phyloP scores from a whole-genome alignment of 2,113 vertebrate species.

The Podilymbus podiceps region DNA sequence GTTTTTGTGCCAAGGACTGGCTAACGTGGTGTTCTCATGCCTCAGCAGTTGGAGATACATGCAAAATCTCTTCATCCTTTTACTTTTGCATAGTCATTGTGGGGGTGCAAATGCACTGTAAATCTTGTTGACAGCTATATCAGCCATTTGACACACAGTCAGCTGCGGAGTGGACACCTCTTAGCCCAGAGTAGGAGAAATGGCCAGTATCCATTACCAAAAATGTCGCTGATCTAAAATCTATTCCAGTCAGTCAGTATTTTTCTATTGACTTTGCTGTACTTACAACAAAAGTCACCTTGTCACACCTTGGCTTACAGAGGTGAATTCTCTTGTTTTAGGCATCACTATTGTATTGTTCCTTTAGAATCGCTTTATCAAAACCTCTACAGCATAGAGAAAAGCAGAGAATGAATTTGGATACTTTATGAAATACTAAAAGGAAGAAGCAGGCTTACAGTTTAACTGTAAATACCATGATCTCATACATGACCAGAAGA shows the following conservation, averaged over 20 bases:
- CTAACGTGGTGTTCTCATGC: neutral
- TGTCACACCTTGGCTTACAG: too few relatives aligned
- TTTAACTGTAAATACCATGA: neutral
- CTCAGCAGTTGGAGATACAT: neutral
- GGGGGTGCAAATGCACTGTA: neutral
- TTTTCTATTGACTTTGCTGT: neutral
- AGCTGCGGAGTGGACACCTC: neutral
- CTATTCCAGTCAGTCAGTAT: fast-evolving
- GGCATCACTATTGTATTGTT: neutral
- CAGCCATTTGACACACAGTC: neutral
- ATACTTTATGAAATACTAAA: neutral
- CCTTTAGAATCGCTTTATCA: neutral
- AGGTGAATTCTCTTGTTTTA: neutral
- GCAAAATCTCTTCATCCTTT: neutral
- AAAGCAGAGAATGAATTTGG: neutral
- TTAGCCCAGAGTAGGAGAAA: neutral
- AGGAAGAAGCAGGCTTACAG: neutral
- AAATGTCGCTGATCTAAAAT: neutral
- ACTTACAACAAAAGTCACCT: too few relatives aligned
- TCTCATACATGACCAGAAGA: neutral
- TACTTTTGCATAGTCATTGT: neutral
- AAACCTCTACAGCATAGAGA: neutral
- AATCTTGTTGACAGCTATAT: neutral
- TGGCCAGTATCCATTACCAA: neutral
- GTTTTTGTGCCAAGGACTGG: neutral